Evolutionary conservation across 2,113 vertebrate genomes (phyloP), one percentile per base, ranked within the genome.

Genomic region (Sinocyclocheilus anophthalmus): DNA sequence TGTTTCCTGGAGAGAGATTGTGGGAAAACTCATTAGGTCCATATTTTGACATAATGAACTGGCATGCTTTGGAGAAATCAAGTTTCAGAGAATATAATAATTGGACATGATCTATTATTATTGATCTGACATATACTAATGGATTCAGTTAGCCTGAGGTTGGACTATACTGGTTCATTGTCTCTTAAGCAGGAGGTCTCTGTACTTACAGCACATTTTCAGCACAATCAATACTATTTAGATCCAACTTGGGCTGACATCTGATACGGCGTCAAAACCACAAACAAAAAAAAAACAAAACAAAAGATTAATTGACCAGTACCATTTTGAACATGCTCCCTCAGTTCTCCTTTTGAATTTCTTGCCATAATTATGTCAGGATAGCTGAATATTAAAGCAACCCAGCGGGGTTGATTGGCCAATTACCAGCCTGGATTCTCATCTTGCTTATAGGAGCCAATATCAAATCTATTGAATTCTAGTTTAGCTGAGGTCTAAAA

Each of bases 231-330:
- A 81, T 67, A 14, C 39, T 45, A 42, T 24, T 48, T 16, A 48
- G 3, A 26, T 65, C 13, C 4, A 18, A 16, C 13, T 42, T 65
- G 5, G 6, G 4, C 8, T 81, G 39, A 67, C 79, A 48, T 81
- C 59, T 48, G 39, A 67, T 65, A 18, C 22, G 26, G 39, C 22
- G 8, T 45, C 13, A n/a, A n/a, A n/a, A n/a, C n/a, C n/a, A n/a
- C n/a, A n/a, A n/a, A n/a, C n/a, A n/a, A n/a, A n/a, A n/a, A n/a
- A n/a, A n/a, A n/a, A n/a, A n/a, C n/a, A n/a, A n/a, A n/a, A n/a
- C n/a, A n/a, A n/a, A n/a, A n/a, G 33, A 81, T 81, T 67, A 3
- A 81, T 67, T 48, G 59, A 81, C 59, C 79, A 81, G 22, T 9
- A 0, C 33, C 14, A 20, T 6, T 24, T 26, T 48, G 22, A 48